Evolutionary conservation across 1,140 invertebrate genomes (phyloP).

Genomic region (Drosophila mayri): DNA sequence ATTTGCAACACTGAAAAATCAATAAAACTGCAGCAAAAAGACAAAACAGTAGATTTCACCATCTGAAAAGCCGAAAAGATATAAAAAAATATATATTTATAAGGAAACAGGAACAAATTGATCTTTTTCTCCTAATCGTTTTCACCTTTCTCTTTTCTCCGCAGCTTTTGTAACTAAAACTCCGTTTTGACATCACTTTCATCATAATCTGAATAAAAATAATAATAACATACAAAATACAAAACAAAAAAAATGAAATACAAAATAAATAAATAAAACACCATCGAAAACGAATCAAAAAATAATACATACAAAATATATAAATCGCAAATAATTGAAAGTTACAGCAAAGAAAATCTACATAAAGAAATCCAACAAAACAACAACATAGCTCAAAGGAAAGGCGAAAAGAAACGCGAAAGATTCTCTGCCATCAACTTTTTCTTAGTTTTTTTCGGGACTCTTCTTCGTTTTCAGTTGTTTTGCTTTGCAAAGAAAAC

Average conservation of each 20-base stretch:
- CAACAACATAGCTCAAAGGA: slow-evolving; percentile 74
- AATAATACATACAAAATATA: slow-evolving; percentile 67
- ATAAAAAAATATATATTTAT: background rate
- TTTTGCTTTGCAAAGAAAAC: slow-evolving; percentile 53
- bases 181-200: slow-evolving; percentile 86
- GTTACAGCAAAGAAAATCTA: slow-evolving; percentile 53
- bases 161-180: slow-evolving; percentile 93
- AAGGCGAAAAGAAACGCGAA: slow-evolving; percentile 63
- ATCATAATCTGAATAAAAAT: slow-evolving; percentile 84
- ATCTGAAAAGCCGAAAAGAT: slow-evolving; percentile 18
- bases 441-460: slow-evolving; percentile 75
- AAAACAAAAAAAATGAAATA: slow-evolving; percentile 58
- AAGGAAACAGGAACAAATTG: background rate
- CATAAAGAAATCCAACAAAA: slow-evolving; percentile 47
- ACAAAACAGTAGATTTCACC: slow-evolving; percentile 72
- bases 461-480: slow-evolving; percentile 65
- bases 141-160: slow-evolving; percentile 28
- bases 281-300: slow-evolving; percentile 85
- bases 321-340: slow-evolving; percentile 66
- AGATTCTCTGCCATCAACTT: slow-evolving; percentile 68
- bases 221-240: slow-evolving; percentile 74
- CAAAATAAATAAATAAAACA: slow-evolving; percentile 71
- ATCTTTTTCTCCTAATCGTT: slow-evolving; percentile 31
- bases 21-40: slow-evolving; percentile 70
- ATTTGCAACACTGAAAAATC: slow-evolving; percentile 82